Evolutionary conservation across 2,113 vertebrate species (phyloP), one percentile per base, ranked within the genome.

Genomic region (Salvelinus fontinalis): DNA sequence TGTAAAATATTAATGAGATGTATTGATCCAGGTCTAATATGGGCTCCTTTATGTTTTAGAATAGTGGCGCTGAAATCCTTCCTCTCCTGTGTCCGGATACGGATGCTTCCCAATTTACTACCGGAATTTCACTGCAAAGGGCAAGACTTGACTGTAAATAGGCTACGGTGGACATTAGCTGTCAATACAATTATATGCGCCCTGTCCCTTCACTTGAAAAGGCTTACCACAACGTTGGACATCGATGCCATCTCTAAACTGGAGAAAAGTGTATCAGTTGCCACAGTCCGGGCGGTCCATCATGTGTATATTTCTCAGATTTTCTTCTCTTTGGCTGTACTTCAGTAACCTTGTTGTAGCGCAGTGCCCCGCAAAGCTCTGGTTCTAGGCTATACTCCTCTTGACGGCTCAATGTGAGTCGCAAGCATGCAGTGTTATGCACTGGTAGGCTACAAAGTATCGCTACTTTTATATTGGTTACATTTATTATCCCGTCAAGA

Each of bases 41-140:
- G 34, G 31, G 29, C 51, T 59, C 12, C 16, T 29, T 51, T 11
- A 44, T 44, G 14, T 64, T 81, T 29, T 54, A 20, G 18, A n/a
- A 22, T 27, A 79, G 59, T 34, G 12, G 20, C 29, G 34, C 65
- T 48, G 76, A 44, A 34, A 5, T 24, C 74, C 29, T 22, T 31
- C n/a, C 34, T 51, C 16, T 70, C 74, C 71, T 71, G 65, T 77
- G 54, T 79, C 49, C 51, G 78, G 60, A 67, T 81, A 72, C 85
- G 85, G 86, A 82, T 81, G 75, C 78, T 87, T 85, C 74, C 73
- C 44, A 83, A 72, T 84, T 70, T 82, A 71, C 67, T 31, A 75
- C 70, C 65, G 51, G 75, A 67, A 71, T 72, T 79, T 79, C 76
- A 74, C 78, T 51, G 80, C 75, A 76, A 75, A 70, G 39, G 54